These are phyloP conservation scores for Erythrocebus patas DNA, from an alignment of 2,113 vertebrate species.

Conservation along the genomic window DNA sequence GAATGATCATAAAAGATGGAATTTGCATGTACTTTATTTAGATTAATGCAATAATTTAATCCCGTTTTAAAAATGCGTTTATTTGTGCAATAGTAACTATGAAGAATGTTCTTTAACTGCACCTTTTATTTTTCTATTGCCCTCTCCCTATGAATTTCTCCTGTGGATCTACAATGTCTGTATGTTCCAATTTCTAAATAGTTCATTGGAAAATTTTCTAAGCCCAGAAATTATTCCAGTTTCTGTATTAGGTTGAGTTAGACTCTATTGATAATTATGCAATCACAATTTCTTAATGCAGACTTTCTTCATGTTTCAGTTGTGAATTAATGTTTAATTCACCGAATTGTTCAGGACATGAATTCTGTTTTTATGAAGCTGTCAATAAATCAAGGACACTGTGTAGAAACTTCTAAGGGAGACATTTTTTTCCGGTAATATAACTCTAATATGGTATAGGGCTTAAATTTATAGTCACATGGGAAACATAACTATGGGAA, in stretches of 20 bases:
- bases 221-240: slow-evolving; percentile 4
- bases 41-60: not conserved
- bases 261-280: not conserved
- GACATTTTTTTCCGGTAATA: slow-evolving; percentile 54
- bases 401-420: slow-evolving; percentile 56
- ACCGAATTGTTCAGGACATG: not conserved
- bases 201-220: not conserved
- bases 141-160: not conserved
- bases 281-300: slow-evolving; percentile 27
- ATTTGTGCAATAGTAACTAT: not conserved
- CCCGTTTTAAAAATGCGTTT: not conserved
- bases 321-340: slow-evolving; percentile 29
- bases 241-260: not conserved
- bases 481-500: slow-evolving; percentile 64
- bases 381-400: slow-evolving; percentile 61
- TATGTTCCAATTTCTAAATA: not conserved
- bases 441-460: not conserved
- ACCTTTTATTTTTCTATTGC: not conserved
- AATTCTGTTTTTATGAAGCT: slow-evolving; percentile 25
- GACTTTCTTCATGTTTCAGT: slow-evolving; percentile 36
- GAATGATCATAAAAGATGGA: not conserved
- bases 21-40: not conserved
- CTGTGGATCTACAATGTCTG: not conserved
- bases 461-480: slow-evolving; percentile 71
- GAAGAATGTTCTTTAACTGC: not conserved